A percentile compares a stretch with the other conserved stretches of the same genome.
Conservation (phyloP, 2,797 vertebrate genomes). For the Anas georgica region DNA sequence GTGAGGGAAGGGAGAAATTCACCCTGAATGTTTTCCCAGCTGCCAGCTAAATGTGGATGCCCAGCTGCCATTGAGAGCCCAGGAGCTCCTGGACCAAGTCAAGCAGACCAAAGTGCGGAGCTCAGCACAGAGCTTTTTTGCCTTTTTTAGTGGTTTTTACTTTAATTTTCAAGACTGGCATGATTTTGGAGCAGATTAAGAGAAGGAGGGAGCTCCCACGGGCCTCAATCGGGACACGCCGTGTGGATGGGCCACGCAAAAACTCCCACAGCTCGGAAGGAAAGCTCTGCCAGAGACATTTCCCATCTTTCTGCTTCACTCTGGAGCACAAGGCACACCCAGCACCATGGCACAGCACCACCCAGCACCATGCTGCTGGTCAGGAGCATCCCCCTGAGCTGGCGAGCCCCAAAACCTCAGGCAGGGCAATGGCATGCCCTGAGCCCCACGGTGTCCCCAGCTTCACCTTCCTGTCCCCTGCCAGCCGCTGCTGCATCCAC, state of each 20-base stretch:
- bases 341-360: neutral
- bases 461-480: neutral
- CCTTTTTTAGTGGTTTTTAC: neutral
- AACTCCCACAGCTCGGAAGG: accelerated
- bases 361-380: neutral
- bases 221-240: neutral
- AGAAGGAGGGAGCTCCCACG: neutral
- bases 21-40: conserved; percentile 8
- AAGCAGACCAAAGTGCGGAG: neutral
- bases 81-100: neutral
- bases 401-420: neutral
- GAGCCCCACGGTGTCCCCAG: neutral
- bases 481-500: neutral
- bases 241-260: neutral
- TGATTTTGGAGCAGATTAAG: neutral
- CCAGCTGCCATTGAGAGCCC: neutral
- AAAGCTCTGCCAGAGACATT: neutral
- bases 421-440: neutral
- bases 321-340: accelerated
- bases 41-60: neutral
- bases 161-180: neutral
- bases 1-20: neutral
- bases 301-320: neutral
- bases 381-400: neutral
- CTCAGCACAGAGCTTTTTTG: neutral